These are phyloP conservation scores for Patiria miniata DNA, from an alignment of 35 echinoderm and acorn worm species.

Conservation along the genomic window DNA sequence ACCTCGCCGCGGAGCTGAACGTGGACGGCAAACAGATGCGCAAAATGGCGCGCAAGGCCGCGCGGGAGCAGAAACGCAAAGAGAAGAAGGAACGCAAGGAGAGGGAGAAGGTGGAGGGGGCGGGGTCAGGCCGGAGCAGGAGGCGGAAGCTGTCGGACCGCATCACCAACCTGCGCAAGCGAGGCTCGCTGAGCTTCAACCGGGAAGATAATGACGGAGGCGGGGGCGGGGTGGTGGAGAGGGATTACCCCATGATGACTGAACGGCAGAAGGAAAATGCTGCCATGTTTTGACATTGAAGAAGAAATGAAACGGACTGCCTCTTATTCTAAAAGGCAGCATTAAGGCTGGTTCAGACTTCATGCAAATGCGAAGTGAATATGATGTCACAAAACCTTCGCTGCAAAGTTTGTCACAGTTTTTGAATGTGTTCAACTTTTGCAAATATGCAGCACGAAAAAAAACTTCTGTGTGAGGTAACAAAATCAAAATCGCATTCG, in stretches of 20 bases:
- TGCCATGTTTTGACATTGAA: slow-evolving; percentile 68
- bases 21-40: slow-evolving; percentile 57
- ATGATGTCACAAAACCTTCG: too few relatives aligned
- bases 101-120: slow-evolving; percentile 3
- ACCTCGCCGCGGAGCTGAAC: slow-evolving; percentile 52
- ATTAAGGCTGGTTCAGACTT: too few relatives aligned
- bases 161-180: neutral
- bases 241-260: slow-evolving; percentile 30
- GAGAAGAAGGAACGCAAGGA: slow-evolving; percentile 42
- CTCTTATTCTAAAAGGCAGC: too few relatives aligned
- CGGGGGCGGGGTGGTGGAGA: slow-evolving; percentile 12
- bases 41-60: slow-evolving; percentile 57
- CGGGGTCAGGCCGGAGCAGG: neutral
- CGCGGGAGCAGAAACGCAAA: slow-evolving; percentile 44
- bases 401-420: too few relatives aligned
- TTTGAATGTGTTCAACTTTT: too few relatives aligned
- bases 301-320: too few relatives aligned
- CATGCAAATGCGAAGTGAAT: too few relatives aligned
- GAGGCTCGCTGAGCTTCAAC: neutral
- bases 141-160: slow-evolving; percentile 40
- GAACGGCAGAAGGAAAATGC: slow-evolving; percentile 65
- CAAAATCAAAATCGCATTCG: too few relatives aligned
- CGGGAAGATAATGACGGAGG: neutral
- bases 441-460: too few relatives aligned
- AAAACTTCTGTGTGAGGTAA: too few relatives aligned